phyloP scores from a whole-genome alignment of 2,888 invertebrate species.

The Tortrix viridana region DNA sequence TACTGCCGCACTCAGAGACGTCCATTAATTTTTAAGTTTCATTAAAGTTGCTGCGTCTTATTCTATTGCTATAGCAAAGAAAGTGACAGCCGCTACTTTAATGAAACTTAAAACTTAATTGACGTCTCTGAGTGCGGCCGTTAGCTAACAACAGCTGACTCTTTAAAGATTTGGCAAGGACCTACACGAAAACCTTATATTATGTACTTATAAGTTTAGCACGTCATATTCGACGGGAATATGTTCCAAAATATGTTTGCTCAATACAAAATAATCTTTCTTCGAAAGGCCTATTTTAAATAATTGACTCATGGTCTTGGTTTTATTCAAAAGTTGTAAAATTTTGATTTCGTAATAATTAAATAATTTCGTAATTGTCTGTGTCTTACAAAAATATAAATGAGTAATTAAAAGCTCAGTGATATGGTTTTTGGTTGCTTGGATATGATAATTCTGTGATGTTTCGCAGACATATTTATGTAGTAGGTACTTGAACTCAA shows the following conservation, averaged over 20 bases:
- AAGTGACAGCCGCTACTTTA: no score
- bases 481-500: no score
- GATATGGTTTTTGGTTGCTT: constrained; percentile 59
- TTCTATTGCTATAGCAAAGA: no score
- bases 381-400: constrained; percentile 29
- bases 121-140: no score
- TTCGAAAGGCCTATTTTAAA: constrained; percentile 63
- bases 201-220: constrained; percentile 25
- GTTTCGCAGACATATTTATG: background rate
- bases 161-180: constrained; percentile 27
- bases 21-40: no score
- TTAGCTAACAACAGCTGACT: constrained; percentile 24
- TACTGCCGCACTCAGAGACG: no score
- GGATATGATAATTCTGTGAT: constrained; percentile 52
- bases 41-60: no score
- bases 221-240: constrained; percentile 42
- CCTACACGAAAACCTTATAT: constrained; percentile 18
- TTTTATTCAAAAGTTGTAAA: constrained; percentile 49
- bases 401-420: constrained; percentile 50
- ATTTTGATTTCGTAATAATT: constrained; percentile 34
- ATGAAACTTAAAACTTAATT: no score
- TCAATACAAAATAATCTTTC: constrained; percentile 53
- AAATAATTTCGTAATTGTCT: no score
- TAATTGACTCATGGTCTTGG: constrained; percentile 75
- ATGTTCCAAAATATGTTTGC: constrained; percentile 61